Evolutionary conservation across 2,113 vertebrate genomes (phyloP), one percentile per base, ranked within the genome.

Genomic region (Epinephelus cyanopodus): DNA sequence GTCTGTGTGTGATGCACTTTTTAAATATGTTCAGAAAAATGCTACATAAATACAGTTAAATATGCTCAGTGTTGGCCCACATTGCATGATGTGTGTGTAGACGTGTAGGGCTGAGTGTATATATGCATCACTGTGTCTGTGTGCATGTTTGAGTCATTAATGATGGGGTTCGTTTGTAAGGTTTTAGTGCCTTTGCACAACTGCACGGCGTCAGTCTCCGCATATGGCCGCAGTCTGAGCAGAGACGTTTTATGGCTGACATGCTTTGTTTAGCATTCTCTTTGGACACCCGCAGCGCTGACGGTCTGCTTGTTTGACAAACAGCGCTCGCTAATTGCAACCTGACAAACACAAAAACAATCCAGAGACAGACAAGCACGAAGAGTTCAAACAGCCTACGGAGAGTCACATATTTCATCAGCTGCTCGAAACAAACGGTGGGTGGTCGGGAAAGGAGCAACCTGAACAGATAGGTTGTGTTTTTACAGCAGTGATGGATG

Each of bases 301-400:
- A 54, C 62, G 45, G 63, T 4, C 17, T 15, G 48, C 69, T 52
- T 63, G 72, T 70, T 78, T 82, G 63, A 82, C 85, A 85, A 87
- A 87, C 81, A 81, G 37, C 5, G 27, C 4, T 6, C 21, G 4
- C 84, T 89, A 87, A 91, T 90, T 87, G 73, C 62, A 78, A 78
- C 67, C 82, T 58, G 45, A 63, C 83, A 76, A 67, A 79, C 2
- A 53, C 79, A 23, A 82, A 82, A 76, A 74, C 63, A 88, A 88
- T 75, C 85, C 45, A 15, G 62, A 57, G 67, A 47, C 62, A 47
- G 52, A 60, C 63, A 19, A 17, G 64, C 27, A 74, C 6, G 29
- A 50, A 50, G 77, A 61, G 57, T 81, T 90, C 47, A 81, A 74
- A 70, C 63, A 23, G 56, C 29, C 37, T 19, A 23, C 3, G 33